phyloP scores from a whole-genome alignment of 1,140 invertebrate genomes.

The Hyles euphorbiae region DNA sequence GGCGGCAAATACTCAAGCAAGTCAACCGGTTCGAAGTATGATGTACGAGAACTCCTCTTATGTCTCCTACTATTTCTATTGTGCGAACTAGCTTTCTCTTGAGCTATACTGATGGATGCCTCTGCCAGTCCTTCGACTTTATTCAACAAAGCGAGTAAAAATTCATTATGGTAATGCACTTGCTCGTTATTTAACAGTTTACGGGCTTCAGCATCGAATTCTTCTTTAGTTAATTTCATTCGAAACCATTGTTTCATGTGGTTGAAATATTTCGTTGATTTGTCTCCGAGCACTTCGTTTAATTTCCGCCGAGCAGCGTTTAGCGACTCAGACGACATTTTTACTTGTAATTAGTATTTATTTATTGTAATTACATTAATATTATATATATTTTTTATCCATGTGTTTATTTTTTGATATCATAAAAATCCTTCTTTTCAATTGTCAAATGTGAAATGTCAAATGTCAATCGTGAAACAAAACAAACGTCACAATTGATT shows the following conservation, averaged over 20 bases:
- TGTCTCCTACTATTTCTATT: slow-evolving; percentile 74
- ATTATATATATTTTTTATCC: neutral
- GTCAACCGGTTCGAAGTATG: slow-evolving; percentile 79
- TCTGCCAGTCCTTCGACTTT: slow-evolving; percentile 81
- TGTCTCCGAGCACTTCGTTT: slow-evolving; percentile 79
- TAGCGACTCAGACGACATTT: slow-evolving; percentile 58
- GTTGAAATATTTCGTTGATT: slow-evolving; percentile 80
- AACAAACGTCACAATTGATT: no score
- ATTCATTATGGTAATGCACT: slow-evolving; percentile 89
- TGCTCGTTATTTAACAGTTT: slow-evolving; percentile 81
- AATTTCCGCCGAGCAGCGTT: slow-evolving; percentile 77
- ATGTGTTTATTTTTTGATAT: neutral
- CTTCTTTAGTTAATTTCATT: slow-evolving; percentile 85
- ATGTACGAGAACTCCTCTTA: slow-evolving; percentile 77
- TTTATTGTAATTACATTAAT: no score
- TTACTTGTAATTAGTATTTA: neutral
- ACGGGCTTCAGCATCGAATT: slow-evolving; percentile 86
- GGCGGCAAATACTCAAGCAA: slow-evolving; percentile 74
- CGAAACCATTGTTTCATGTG: slow-evolving; percentile 85
- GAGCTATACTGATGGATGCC: slow-evolving; percentile 73
- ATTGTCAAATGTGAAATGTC: no score
- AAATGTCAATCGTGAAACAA: no score
- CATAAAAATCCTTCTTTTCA: no score
- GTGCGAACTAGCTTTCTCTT: slow-evolving; percentile 71
- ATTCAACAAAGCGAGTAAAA: slow-evolving; percentile 86